Evolutionary conservation across 2,888 invertebrate species (phyloP).

Genomic region (Agrotis puta): DNA sequence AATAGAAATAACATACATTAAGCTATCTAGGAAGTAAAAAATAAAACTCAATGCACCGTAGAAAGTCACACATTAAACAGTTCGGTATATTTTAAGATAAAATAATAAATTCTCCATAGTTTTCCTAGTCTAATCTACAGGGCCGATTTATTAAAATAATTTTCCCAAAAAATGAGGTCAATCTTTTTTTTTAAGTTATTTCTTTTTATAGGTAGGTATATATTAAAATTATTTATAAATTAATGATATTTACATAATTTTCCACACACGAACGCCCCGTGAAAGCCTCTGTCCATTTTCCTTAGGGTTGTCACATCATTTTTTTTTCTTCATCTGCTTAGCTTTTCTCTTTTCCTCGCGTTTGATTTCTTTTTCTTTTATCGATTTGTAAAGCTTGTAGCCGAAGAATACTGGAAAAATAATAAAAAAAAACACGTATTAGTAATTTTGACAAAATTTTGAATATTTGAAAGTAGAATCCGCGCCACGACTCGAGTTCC

Average conservation of each 20-base stretch:
- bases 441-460: background rate
- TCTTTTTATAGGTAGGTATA: background rate
- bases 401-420: conserved; percentile 95
- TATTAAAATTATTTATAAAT: conserved; percentile 13
- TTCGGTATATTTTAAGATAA: background rate
- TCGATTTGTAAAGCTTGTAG: conserved; percentile 95
- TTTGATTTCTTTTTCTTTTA: conserved; percentile 94
- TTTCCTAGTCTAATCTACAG: conserved; percentile 1
- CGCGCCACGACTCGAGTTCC: too few species aligned
- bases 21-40: conserved; percentile 28
- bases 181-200: background rate
- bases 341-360: conserved; percentile 95
- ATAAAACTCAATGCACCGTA: conserved; percentile 3
- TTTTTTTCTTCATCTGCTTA: conserved; percentile 95
- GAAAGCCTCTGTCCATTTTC: conserved; percentile 36
- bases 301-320: conserved; percentile 79
- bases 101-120: background rate
- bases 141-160: conserved; percentile 5
- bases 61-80: conserved; percentile 3
- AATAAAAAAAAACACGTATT: conserved; percentile 1
- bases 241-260: conserved; percentile 60
- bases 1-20: conserved; percentile 24
- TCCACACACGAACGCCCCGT: conserved; percentile 49
- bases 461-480: background rate
- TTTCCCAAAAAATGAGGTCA: background rate